Percentiles rank a stretch among this genome's conserved stretches.
Conservation (phyloP, 2,888 invertebrate genomes). For the Plebejus anna region DNA sequence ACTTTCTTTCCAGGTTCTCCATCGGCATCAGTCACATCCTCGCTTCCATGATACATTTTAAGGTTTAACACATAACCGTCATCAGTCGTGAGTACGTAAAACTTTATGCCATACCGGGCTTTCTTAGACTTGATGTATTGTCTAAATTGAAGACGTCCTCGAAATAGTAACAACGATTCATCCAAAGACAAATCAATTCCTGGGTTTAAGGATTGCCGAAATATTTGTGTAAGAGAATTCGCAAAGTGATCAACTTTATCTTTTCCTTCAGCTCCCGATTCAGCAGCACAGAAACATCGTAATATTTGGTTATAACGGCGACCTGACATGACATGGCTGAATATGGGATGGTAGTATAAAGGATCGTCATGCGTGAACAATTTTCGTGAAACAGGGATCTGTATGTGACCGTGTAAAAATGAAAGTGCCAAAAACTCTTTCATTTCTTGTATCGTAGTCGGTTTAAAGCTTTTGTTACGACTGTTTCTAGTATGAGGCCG, state of each 20-base stretch:
- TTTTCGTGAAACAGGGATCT: conserved; percentile 34
- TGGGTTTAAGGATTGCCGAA: no score
- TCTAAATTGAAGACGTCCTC: conserved; percentile 42
- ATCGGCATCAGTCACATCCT: conserved; percentile 26
- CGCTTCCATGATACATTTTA: conserved; percentile 42
- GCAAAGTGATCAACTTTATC: conserved; percentile 33
- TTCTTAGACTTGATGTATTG: conserved; percentile 43
- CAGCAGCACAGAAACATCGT: conserved; percentile 39
- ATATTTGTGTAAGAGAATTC: no score
- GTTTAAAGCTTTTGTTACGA: conserved; percentile 32
- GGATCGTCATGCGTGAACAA: conserved; percentile 36
- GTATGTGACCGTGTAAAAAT: conserved; percentile 33
- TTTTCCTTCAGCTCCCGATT: conserved; percentile 38
- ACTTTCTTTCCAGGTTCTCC: conserved; percentile 35
- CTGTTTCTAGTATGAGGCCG: conserved; percentile 36
- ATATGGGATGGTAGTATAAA: conserved; percentile 34
- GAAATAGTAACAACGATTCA: conserved; percentile 32
- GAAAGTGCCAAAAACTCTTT: conserved; percentile 35
- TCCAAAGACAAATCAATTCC: no score
- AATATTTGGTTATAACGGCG: conserved; percentile 40
- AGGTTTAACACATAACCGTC: conserved; percentile 45
- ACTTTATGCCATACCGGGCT: conserved; percentile 44
- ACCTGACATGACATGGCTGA: conserved; percentile 36
- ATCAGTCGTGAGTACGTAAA: conserved; percentile 41
- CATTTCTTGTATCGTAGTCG: conserved; percentile 34